Evolutionary conservation across 2,113 vertebrate genomes (phyloP), one percentile per base, ranked within the genome.

Genomic region (Pteronura brasiliensis): DNA sequence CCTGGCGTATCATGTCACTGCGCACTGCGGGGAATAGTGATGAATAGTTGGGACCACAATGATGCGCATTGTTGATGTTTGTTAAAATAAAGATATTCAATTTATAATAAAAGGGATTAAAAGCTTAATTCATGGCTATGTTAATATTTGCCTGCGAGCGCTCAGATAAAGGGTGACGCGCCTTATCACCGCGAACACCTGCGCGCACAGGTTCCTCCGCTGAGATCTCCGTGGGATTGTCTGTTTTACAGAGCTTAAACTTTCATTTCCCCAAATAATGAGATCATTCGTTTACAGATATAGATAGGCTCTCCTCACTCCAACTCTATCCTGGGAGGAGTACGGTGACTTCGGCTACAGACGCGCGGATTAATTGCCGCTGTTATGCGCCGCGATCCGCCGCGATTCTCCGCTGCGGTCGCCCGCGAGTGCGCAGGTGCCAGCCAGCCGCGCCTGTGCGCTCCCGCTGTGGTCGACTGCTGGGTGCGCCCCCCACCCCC

Each of bases 61-160:
- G 98, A 98, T 98, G 98, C 97, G 98, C 98, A 98, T 99, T 99
- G 99, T 99, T 99, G 99, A 99, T 99, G 99, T 99, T 99, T 99
- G 99, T 99, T 99, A 99, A 99, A 99, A 99, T 99, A 99, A 99
- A 99, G 99, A 99, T 99, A 99, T 99, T 99, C 99, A 99, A 99
- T 99, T 99, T 99, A 99, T 99, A 99, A 99, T 99, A 99, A 99
- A 99, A 98, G 98, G 99, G 99, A 99, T 99, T 99, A 99, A 99
- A 99, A 99, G 99, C 99, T 99, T 99, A 99, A 99, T 99, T 99
- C 99, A 99, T 99, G 99, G 98, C 99, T 99, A 99, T 99, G 99
- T 99, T 99, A 99, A 99, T 99, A 99, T 99, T 99, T 99, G 98
- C 99, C 99, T 99, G 99, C 98, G 97, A 98, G 99, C 99, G 98